Evolutionary conservation across 2,113 vertebrate genomes (phyloP).

Genomic region (Microcebus tavaratra): DNA sequence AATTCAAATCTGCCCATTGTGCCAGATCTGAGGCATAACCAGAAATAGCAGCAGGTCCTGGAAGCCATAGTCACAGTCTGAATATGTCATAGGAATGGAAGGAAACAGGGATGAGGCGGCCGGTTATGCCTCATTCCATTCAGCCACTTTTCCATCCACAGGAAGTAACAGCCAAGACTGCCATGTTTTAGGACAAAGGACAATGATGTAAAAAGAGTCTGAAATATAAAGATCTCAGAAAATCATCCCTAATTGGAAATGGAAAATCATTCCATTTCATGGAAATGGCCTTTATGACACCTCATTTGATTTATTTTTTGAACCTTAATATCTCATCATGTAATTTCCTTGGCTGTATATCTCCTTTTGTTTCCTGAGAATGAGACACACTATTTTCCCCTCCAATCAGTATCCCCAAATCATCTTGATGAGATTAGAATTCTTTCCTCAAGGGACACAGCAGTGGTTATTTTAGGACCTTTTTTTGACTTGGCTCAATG

Average conservation of each 20-base stretch:
- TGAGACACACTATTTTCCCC: not conserved
- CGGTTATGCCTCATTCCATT: constrained; percentile 56
- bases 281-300: not conserved
- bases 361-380: not conserved
- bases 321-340: not conserved
- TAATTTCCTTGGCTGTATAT: not conserved
- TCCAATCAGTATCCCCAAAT: not conserved
- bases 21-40: not conserved
- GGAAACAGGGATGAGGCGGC: constrained; percentile 34
- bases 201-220: not conserved
- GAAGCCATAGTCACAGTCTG: not conserved
- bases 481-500: not conserved
- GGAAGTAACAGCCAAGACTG: constrained; percentile 47
- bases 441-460: not conserved
- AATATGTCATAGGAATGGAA: not conserved
- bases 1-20: not conserved
- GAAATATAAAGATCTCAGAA: not conserved
- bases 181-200: constrained; percentile 61
- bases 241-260: not conserved
- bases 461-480: not conserved
- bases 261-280: too few relatives aligned
- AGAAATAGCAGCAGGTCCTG: constrained; percentile 51
- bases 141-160: not conserved
- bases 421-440: not conserved
- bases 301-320: not conserved